phyloP scores from a whole-genome alignment of 2,113 vertebrate genomes.

The Brachyhypopomus occidentalis region DNA sequence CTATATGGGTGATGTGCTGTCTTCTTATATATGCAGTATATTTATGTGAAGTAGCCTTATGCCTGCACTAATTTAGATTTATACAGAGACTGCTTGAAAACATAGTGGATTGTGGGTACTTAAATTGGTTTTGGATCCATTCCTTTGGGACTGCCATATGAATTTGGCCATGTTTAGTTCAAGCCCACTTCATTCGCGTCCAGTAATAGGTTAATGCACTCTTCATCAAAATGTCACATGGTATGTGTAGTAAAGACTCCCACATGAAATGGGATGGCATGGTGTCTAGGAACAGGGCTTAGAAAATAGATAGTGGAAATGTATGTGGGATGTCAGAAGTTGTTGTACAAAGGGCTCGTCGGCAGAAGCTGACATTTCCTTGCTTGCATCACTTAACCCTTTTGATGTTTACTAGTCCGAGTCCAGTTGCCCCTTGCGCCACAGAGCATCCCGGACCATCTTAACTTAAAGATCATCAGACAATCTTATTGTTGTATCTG shows the following conservation, averaged over 20 bases:
- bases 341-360: neutral
- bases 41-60: conserved; percentile 39
- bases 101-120: conserved; percentile 15
- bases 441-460: neutral
- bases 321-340: neutral
- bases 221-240: neutral
- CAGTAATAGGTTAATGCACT: neutral
- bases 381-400: neutral
- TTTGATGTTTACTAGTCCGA: neutral
- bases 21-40: conserved; percentile 15
- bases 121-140: conserved; percentile 15
- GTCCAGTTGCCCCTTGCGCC: neutral
- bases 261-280: neutral
- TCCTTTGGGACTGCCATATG: conserved; percentile 28
- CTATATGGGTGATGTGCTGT: neutral
- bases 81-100: conserved; percentile 11
- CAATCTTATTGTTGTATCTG: neutral
- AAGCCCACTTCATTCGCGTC: neutral
- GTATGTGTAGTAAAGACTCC: neutral
- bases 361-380: neutral
- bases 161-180: neutral
- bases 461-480: neutral
- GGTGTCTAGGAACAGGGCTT: neutral
- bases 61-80: conserved; percentile 35
- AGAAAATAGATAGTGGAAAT: neutral